Evolutionary conservation across 2,113 vertebrate genomes (phyloP).

Genomic region (Aythya baeri): DNA sequence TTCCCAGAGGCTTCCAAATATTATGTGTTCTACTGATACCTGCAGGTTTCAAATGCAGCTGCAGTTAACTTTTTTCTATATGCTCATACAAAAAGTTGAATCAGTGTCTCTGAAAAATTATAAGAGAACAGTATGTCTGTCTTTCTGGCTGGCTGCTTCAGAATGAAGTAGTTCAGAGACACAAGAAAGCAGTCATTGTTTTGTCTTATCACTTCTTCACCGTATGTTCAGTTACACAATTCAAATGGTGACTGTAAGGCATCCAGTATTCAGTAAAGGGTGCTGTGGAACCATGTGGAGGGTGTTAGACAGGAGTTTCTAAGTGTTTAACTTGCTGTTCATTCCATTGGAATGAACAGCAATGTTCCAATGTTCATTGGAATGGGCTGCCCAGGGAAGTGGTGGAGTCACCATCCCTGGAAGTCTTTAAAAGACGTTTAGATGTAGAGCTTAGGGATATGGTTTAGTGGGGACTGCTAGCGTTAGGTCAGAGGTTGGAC

Average conservation of each 20-base stretch:
- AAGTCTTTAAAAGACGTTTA: too few relatives aligned
- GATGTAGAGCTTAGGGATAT: too few relatives aligned
- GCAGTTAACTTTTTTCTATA: not conserved
- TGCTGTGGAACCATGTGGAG: not conserved
- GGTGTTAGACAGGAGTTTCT: not conserved
- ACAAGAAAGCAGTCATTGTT: not conserved
- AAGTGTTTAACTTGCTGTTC: not conserved
- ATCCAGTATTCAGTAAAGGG: not conserved
- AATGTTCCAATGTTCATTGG: too few relatives aligned
- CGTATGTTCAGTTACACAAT: not conserved
- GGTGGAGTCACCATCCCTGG: too few relatives aligned
- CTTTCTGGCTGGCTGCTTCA: slow-evolving; percentile 1
- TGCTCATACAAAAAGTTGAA: not conserved
- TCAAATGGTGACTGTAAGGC: not conserved
- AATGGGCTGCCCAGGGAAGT: too few relatives aligned
- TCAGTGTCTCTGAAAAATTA: not conserved
- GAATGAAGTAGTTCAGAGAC: not conserved
- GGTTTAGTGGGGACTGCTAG: too few relatives aligned
- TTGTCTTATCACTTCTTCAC: not conserved
- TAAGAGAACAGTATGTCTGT: not conserved
- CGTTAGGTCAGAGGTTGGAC: too few relatives aligned
- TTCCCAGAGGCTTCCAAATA: too few relatives aligned
- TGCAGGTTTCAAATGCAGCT: not conserved
- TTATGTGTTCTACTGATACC: not conserved
- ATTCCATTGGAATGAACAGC: not conserved